Evolutionary conservation across 2,113 vertebrate genomes (phyloP).

Genomic region (Cricetomys ansorgei): DNA sequence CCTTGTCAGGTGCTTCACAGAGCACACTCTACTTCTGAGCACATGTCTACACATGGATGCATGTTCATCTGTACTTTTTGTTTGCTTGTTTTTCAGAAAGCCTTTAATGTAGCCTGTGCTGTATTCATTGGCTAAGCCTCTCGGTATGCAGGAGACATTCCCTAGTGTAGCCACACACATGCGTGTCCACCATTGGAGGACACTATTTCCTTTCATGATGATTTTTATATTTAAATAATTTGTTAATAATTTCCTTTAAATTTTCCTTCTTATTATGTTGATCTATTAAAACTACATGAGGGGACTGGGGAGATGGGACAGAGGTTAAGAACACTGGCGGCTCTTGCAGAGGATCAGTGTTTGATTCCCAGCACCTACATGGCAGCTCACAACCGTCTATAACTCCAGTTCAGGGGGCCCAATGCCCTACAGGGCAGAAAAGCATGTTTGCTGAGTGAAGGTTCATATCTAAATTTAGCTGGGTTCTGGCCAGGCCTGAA

Average conservation of each 20-base stretch:
- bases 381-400: not conserved
- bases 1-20: too few species aligned
- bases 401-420: not conserved
- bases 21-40: not conserved
- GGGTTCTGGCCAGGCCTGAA: too few species aligned
- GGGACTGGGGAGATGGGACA: not conserved
- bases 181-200: not conserved
- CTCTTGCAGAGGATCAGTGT: not conserved
- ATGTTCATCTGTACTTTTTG: not conserved
- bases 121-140: not conserved
- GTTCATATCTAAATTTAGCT: too few species aligned
- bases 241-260: not conserved
- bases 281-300: not conserved
- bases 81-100: not conserved
- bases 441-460: too few species aligned
- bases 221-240: constrained; percentile 17
- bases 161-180: not conserved
- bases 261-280: not conserved
- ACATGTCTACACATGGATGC: rapidly evolving
- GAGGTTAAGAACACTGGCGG: not conserved
- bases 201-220: not conserved
- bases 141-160: not conserved
- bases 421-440: too few species aligned
- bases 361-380: not conserved
- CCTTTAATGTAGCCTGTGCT: not conserved